phyloP scores from a whole-genome alignment of 2,797 vertebrate species.

The Champsocephalus gunnari region DNA sequence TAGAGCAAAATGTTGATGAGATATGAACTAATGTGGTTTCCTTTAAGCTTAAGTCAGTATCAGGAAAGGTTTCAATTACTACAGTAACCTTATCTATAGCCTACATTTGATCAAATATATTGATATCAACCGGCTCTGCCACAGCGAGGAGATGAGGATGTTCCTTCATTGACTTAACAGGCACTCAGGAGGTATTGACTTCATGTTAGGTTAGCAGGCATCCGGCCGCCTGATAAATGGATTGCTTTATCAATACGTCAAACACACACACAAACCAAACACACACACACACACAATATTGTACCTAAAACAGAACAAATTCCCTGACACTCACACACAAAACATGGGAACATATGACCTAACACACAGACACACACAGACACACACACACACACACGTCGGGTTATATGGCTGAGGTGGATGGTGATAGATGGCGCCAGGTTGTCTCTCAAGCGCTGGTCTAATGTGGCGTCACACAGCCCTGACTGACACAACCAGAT shows the following conservation, averaged over 20 bases:
- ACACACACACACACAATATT: conserved; percentile 10
- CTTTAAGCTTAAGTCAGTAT: background rate
- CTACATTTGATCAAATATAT: background rate
- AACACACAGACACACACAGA: background rate
- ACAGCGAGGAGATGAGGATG: background rate
- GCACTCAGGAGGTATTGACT: conserved; percentile 16
- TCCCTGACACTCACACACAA: background rate
- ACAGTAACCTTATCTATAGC: background rate
- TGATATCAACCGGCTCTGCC: background rate
- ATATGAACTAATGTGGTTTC: background rate
- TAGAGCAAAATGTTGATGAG: background rate
- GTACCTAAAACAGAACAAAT: conserved; percentile 23
- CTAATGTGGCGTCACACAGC: conserved; percentile 52
- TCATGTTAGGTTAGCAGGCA: conserved; percentile 28
- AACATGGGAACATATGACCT: conserved; percentile 5
- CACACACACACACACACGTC: conserved; percentile 36
- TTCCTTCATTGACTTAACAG: conserved; percentile 9
- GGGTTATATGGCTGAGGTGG: conserved; percentile 28
- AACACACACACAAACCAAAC: background rate
- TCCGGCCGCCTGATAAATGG: conserved; percentile 16
- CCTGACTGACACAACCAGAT: conserved; percentile 49
- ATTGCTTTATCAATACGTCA: conserved; percentile 18
- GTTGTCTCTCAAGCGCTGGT: conserved; percentile 25
- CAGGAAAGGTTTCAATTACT: background rate
- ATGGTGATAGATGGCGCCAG: conserved; percentile 45